phyloP scores from a whole-genome alignment of 2,888 invertebrate species.

The Aplocera efformata region DNA sequence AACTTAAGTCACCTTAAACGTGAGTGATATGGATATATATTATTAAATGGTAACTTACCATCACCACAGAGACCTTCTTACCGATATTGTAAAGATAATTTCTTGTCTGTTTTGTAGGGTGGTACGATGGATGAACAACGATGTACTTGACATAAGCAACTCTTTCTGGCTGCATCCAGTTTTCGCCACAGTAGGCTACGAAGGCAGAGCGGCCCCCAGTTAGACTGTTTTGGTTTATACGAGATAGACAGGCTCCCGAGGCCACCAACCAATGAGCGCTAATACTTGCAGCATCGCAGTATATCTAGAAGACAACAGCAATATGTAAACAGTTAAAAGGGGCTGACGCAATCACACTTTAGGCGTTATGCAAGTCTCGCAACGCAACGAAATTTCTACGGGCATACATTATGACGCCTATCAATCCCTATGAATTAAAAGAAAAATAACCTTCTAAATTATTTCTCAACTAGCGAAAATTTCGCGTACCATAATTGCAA shows the following conservation, averaged over 20 bases:
- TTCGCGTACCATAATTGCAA: no score
- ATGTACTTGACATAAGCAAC: constrained; percentile 61
- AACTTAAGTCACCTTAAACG: no score
- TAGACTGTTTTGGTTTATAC: constrained; percentile 41
- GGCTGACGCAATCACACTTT: no score
- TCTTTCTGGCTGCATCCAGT: constrained; percentile 56
- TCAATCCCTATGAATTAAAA: no score
- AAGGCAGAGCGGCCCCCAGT: constrained; percentile 53
- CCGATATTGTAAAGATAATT: constrained; percentile 60
- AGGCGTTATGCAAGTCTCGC: no score
- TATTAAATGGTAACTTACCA: no score
- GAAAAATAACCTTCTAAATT: no score
- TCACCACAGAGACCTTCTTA: constrained; percentile 30
- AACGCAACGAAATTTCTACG: no score
- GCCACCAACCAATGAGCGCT: constrained; percentile 64
- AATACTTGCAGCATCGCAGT: constrained; percentile 63
- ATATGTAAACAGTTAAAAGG: no score
- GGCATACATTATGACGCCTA: no score
- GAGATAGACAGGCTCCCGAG: constrained; percentile 58
- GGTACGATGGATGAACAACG: constrained; percentile 55
- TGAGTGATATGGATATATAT: no score
- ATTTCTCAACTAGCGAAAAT: no score
- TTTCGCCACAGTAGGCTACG: constrained; percentile 56
- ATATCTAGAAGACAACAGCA: constrained; percentile 42
- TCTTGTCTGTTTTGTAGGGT: constrained; percentile 41